Conservation (phyloP, 1,140 invertebrate genomes). For the Adoxophyes honmai region DNA sequence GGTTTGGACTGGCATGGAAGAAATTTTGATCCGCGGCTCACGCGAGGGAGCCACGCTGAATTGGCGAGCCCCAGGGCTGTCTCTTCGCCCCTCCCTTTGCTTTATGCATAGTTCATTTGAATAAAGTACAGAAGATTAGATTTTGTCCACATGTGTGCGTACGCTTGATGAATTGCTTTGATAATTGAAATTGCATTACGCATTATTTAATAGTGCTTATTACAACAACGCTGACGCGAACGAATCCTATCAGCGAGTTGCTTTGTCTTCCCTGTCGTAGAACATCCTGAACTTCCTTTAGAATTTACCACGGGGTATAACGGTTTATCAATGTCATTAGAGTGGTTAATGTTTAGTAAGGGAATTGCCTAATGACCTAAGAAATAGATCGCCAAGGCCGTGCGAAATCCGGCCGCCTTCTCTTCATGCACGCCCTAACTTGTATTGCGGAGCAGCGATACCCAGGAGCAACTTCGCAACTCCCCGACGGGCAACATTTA, state of each 20-base stretch:
- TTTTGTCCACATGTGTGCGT: neutral
- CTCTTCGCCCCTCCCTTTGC: conserved; percentile 24
- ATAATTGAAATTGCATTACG: neutral
- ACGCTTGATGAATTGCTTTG: neutral
- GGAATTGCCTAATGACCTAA: conserved; percentile 6
- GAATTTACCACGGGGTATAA: too few relatives aligned
- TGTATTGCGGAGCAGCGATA: neutral
- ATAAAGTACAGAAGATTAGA: conserved; percentile 9
- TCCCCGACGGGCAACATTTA: conserved; percentile 63
- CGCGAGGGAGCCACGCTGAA: conserved; percentile 18
- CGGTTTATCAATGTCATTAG: neutral
- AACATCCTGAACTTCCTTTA: too few relatives aligned
- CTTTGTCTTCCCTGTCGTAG: too few relatives aligned
- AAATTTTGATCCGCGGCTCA: conserved; percentile 29
- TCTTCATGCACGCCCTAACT: neutral
- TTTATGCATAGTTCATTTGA: conserved; percentile 13
- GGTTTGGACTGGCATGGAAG: conserved; percentile 23
- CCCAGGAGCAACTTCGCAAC: conserved; percentile 14
- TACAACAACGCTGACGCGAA: too few relatives aligned
- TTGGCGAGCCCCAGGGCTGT: conserved; percentile 24
- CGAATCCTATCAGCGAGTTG: too few relatives aligned
- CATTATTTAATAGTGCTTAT: neutral
- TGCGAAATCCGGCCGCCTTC: neutral
- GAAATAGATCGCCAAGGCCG: conserved; percentile 4
- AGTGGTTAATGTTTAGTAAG: conserved; percentile 9